Evolutionary conservation across 2,888 invertebrate genomes (phyloP), one percentile per base, ranked within the genome.

Genomic region (Calliopum simillimum): DNA sequence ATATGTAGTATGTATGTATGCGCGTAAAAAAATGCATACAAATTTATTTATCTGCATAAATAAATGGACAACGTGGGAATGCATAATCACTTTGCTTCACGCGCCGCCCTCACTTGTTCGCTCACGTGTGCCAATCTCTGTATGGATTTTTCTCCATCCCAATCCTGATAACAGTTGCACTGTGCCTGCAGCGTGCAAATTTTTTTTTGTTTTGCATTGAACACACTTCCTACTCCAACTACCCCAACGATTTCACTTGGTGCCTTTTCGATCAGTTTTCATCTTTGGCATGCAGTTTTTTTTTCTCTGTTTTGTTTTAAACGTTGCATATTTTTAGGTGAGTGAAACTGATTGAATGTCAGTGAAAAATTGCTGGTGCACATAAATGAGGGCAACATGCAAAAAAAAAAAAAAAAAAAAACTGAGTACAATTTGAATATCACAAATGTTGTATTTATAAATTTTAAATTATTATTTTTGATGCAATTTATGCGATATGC

Each of bases 11-110:
- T 53, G 3, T n/a, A n/a, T n/a, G n/a, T n/a, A 33, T 51, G 25
- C 19, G 33, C 33, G 3, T 51, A 41, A 14, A 33, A 33, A 33
- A 33, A 33, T 33, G 33, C 16, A 41, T 25, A 58, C 21, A 56
- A 67, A 47, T 58, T 47, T 56, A 47, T 58, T 67, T 67, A 67
- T 67, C 67, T 58, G 67, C 33, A 49, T 58, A 58, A 67, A 67
- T 67, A 67, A 67, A 67, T 67, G 67, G 58, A 58, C 58, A 58
- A 47, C 67, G 49, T 67, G 67, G 67, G 67, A 67, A 58, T 67
- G 58, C 58, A 67, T 67, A 67, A 67, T 58, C 58, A 67, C 33
- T 33, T 33, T 33, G 33, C 33, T 16, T 41, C 25, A 14, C 25
- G 58, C 58, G 6, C 4, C 33, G 16, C 16, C 25, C n/a, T n/a